These are phyloP conservation scores for Nothocercus nigrocapillus DNA, from an alignment of 2,113 vertebrate genomes.

Conservation along the genomic window DNA sequence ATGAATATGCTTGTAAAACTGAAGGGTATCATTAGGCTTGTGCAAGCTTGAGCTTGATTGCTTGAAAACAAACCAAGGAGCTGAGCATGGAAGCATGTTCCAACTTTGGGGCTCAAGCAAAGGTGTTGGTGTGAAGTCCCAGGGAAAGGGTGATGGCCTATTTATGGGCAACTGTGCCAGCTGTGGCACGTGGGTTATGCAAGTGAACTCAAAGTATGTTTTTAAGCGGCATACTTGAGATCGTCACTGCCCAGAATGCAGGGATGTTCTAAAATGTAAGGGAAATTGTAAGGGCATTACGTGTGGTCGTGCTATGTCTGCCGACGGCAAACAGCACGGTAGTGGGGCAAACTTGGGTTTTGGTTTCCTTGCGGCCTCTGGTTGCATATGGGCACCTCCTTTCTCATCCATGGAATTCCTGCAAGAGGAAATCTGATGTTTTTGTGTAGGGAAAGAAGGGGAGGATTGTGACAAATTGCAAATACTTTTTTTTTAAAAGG, in stretches of 20 bases:
- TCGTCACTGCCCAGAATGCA: accelerated
- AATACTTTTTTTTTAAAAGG: too few species aligned
- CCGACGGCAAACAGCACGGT: too few species aligned
- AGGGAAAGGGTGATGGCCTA: neutral
- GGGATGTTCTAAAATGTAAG: accelerated
- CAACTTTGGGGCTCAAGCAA: neutral
- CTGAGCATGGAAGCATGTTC: neutral
- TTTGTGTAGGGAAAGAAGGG: neutral
- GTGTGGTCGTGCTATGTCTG: too few species aligned
- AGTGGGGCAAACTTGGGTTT: neutral
- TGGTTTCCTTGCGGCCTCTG: neutral
- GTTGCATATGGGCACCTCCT: neutral
- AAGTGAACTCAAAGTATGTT: accelerated
- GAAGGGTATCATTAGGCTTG: constrained; percentile 53
- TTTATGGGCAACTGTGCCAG: accelerated
- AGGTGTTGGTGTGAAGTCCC: neutral
- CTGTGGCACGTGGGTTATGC: accelerated
- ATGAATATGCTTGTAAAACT: constrained; percentile 62
- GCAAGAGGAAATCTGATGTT: neutral
- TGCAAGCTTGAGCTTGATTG: constrained; percentile 45
- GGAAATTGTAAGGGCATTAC: neutral
- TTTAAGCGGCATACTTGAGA: neutral
- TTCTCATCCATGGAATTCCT: neutral
- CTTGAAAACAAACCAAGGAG: neutral
- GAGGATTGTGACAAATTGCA: neutral